phyloP scores from a whole-genome alignment of 2,113 vertebrate genomes.

The Rhinopomastus cyanomelas region DNA sequence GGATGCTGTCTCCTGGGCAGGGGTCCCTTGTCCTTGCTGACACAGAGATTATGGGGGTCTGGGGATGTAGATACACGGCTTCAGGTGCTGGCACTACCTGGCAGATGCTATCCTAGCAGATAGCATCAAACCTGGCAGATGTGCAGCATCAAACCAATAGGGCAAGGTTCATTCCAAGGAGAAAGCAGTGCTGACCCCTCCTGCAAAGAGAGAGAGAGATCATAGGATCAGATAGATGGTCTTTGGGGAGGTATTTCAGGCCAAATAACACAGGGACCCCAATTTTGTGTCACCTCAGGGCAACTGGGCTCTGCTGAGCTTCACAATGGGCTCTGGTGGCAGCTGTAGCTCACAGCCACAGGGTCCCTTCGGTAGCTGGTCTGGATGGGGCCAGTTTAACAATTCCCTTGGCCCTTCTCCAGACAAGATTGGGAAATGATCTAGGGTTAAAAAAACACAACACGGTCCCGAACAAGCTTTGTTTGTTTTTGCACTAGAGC shows the following conservation, averaged over 20 bases:
- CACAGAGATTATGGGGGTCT: accelerated
- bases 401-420: constrained; percentile 23
- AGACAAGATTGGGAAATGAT: constrained; percentile 44
- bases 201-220: no score
- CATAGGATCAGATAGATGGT: no score
- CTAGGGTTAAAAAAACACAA: constrained; percentile 45
- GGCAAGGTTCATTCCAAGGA: not conserved
- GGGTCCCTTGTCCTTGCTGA: not conserved
- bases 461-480: not conserved
- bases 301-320: not conserved
- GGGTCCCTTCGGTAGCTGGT: not conserved
- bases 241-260: not conserved
- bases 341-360: not conserved
- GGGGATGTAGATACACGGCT: not conserved
- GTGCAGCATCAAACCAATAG: not conserved
- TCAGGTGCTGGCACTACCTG: not conserved
- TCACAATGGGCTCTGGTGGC: accelerated
- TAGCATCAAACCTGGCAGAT: no score
- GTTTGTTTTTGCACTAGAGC: not conserved
- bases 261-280: accelerated
- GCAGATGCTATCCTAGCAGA: not conserved
- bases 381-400: not conserved
- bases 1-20: not conserved
- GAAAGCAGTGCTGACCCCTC: accelerated
- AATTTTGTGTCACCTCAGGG: accelerated